A percentile compares a stretch with the other conserved stretches of the same genome.
These are phyloP conservation scores for Anoplius nigerrimus DNA, from an alignment of 2,888 invertebrate species.

Conservation along the genomic window DNA sequence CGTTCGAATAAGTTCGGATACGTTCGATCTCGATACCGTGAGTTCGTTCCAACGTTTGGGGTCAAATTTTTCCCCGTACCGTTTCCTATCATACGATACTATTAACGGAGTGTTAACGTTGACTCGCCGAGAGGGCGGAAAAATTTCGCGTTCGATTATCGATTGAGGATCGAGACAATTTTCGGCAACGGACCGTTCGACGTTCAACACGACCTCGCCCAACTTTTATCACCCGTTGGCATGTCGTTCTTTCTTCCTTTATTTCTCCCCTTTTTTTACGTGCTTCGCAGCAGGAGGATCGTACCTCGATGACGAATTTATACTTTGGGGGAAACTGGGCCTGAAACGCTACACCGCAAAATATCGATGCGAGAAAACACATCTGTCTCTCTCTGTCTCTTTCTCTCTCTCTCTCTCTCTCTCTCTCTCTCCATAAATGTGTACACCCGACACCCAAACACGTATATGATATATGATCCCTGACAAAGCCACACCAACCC, in stretches of 20 bases:
- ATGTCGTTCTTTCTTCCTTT: conserved; percentile 29
- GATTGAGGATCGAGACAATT: too few species aligned
- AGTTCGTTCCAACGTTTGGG: too few species aligned
- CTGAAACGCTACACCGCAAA: neutral
- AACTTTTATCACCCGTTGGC: conserved; percentile 24
- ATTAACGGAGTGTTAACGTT: too few species aligned
- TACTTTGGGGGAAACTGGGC: neutral
- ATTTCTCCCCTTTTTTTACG: conserved; percentile 21
- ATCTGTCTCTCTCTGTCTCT: conserved; percentile 2
- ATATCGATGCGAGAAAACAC: neutral
- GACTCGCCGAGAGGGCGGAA: too few species aligned
- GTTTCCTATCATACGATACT: too few species aligned
- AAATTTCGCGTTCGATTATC: too few species aligned
- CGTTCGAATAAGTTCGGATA: too few species aligned
- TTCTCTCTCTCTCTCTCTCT: conserved; percentile 18
- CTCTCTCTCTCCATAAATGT: conserved; percentile 11
- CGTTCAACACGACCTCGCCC: conserved; percentile 3
- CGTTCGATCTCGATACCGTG: too few species aligned
- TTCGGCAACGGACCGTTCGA: too few species aligned
- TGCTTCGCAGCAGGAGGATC: conserved; percentile 11
- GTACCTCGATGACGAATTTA: conserved; percentile 21
- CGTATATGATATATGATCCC: neutral
- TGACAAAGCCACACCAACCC: neutral
- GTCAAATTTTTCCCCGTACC: too few species aligned
- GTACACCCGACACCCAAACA: conserved; percentile 13